Evolutionary conservation across 2,113 vertebrate genomes (phyloP).

Genomic region (Spea bombifrons): DNA sequence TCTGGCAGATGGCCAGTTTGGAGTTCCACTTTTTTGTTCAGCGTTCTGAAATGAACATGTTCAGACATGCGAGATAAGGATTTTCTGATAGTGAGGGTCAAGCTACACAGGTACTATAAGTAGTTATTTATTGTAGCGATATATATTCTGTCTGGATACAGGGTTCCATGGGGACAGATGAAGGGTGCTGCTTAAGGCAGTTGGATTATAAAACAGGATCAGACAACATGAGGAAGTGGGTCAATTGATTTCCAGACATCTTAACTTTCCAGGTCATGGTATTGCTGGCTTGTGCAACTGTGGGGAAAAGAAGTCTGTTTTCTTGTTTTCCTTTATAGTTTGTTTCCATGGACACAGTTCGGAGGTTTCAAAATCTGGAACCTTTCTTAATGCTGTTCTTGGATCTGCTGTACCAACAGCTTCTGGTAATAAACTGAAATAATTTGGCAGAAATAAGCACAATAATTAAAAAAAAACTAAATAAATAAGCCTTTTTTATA

Average conservation of each 20-base stretch:
- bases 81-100: too few relatives aligned
- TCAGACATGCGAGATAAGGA: too few relatives aligned
- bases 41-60: too few relatives aligned
- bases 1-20: too few relatives aligned
- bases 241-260: conserved; percentile 55
- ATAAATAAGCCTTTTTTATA: conserved; percentile 50
- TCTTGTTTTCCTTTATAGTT: conserved; percentile 60
- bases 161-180: conserved; percentile 13
- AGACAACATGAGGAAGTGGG: conserved; percentile 15
- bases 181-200: conserved; percentile 1
- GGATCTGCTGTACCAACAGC: conserved; percentile 54
- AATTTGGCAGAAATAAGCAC: conserved; percentile 53
- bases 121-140: too few relatives aligned
- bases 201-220: not conserved
- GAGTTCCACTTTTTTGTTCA: too few relatives aligned
- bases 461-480: conserved; percentile 46
- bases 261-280: conserved; percentile 51
- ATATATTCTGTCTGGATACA: not conserved
- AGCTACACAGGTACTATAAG: too few relatives aligned
- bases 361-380: conserved; percentile 63
- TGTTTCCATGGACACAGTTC: conserved; percentile 74
- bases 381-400: conserved; percentile 64
- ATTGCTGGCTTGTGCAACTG: conserved; percentile 40
- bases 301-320: conserved; percentile 53
- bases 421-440: conserved; percentile 58